These are phyloP conservation scores for Diplogasteroides magnus DNA, from an alignment of 1,140 invertebrate species.

Conservation along the genomic window DNA sequence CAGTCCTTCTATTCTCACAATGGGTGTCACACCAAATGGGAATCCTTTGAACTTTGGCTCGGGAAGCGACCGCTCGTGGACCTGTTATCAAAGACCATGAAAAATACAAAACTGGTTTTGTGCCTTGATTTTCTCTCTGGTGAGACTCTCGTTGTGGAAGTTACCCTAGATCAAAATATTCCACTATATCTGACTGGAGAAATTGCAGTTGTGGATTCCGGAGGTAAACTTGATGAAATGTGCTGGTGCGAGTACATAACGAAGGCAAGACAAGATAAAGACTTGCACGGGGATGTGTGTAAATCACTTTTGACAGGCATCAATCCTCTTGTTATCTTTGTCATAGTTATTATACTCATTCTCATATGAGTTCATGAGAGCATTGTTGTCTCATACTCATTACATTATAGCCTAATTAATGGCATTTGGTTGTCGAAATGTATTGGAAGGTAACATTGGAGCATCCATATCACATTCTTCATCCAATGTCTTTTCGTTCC, in stretches of 20 bases:
- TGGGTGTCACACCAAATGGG: constrained; percentile 81
- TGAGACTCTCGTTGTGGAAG: constrained; percentile 17
- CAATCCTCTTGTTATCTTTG: neutral
- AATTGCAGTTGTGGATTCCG: constrained; percentile 8
- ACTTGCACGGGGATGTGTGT: constrained; percentile 52
- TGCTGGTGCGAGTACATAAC: constrained; percentile 21
- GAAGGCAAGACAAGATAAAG: constrained; percentile 15
- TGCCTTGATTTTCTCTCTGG: constrained; percentile 74
- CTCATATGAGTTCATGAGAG: too few relatives aligned
- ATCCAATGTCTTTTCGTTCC: constrained; percentile 47
- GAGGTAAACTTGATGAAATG: constrained; percentile 15
- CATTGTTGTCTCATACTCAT: too few relatives aligned
- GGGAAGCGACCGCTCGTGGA: constrained; percentile 80
- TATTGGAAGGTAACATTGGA: constrained; percentile 14
- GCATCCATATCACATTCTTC: constrained; percentile 38
- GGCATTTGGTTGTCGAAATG: constrained; percentile 16
- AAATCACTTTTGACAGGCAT: constrained; percentile 47
- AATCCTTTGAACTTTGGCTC: constrained; percentile 89
- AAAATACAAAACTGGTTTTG: neutral
- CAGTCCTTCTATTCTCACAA: constrained; percentile 76
- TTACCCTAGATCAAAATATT: constrained; percentile 24
- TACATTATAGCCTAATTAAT: too few relatives aligned
- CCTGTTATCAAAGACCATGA: neutral
- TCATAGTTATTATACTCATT: neutral
- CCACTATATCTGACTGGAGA: constrained; percentile 30